Base-by-base conservation (phyloP, 1,140 invertebrate species). In the Paracyclopina nana region DNA sequence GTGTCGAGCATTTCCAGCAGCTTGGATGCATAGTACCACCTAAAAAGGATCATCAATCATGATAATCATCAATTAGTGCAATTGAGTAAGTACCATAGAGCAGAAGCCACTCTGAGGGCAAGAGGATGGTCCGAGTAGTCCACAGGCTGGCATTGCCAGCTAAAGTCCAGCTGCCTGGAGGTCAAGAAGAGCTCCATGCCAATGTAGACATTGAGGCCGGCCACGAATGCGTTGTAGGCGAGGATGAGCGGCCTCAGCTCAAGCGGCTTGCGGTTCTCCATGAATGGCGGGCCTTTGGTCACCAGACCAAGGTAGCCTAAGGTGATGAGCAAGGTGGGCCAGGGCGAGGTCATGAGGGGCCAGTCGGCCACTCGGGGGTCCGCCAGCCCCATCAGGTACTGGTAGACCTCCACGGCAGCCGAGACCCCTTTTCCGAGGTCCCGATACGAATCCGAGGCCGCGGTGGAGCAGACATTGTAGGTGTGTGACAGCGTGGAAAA, bases 1-100 rank as follows among this genome's bases (percentile, higher is more conserved):
- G 88, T 94, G 63, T 95, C 90, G 56, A 80, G 75, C 63, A 96
- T 87, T 65, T 96, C 90, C 20, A 95, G 63, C 20, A 86, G 70
- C 66, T 95, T 95, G 24, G 88, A 91, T 60, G 91, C 78, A 62
- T 90, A 94, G 62, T 92, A 96, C 84, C n/a, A n/a, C n/a, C n/a
- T n/a, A n/a, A n/a, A n/a, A n/a, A n/a, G n/a, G n/a, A n/a, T n/a
- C n/a, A n/a, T n/a, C n/a, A n/a, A n/a, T n/a, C n/a, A n/a, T n/a
- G n/a, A n/a, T n/a, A n/a, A n/a, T n/a, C n/a, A n/a, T n/a, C n/a
- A n/a, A n/a, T n/a, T n/a, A n/a, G n/a, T n/a, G n/a, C n/a, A n/a
- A n/a, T n/a, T n/a, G n/a, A n/a, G n/a, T n/a, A n/a, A n/a, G n/a
- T n/a, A 92, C 87, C 87, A 96, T 14, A 95, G 74, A 0, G 86